phyloP scores from a whole-genome alignment of 2,113 vertebrate genomes.

The Eidolon helvum region DNA sequence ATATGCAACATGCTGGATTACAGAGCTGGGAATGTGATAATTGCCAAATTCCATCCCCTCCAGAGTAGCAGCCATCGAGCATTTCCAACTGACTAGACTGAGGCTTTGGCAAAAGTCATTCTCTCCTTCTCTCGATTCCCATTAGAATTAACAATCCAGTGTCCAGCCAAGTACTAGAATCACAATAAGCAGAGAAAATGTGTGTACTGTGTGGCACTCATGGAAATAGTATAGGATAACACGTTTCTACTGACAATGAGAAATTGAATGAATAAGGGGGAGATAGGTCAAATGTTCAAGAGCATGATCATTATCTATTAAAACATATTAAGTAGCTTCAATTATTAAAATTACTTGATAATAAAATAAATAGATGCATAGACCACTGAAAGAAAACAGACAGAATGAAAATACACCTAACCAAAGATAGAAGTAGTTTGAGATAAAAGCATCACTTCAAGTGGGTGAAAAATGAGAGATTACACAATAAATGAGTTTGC shows the following conservation, averaged over 20 bases:
- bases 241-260: background rate
- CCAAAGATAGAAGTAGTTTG: background rate
- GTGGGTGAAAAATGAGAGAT: background rate
- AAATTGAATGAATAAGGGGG: background rate
- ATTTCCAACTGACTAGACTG: slow-evolving; percentile 20
- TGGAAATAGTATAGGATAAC: background rate
- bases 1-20: background rate
- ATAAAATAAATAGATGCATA: background rate
- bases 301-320: background rate
- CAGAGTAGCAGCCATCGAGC: background rate
- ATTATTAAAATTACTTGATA: background rate
- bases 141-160: background rate
- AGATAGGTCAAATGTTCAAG: background rate
- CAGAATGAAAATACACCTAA: background rate
- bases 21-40: background rate
- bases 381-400: background rate
- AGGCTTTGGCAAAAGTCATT: background rate
- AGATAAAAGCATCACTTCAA: background rate
- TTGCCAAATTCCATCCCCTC: background rate
- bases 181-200: background rate
- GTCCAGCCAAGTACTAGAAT: background rate
- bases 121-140: background rate
- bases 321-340: background rate
- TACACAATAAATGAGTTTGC: background rate
- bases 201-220: background rate